These are phyloP conservation scores for Hoplodrina ambigua DNA, from an alignment of 2,888 invertebrate genomes.

Conservation along the genomic window DNA sequence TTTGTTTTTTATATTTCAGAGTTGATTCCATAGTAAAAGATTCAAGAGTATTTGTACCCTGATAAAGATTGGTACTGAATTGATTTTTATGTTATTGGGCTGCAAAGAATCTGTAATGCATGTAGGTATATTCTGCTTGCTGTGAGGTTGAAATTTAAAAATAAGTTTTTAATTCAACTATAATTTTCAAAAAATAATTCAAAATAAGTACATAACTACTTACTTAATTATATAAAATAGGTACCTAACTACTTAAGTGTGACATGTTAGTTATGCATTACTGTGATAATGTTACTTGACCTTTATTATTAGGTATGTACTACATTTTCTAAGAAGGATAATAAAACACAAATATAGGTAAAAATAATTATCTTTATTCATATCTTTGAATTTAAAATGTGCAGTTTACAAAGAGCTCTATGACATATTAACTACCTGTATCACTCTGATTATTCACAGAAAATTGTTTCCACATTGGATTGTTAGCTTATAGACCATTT, in stretches of 20 bases:
- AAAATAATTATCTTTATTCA: constrained; percentile 76
- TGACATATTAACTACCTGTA: constrained; percentile 59
- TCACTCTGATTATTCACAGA: constrained; percentile 53
- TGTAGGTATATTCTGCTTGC: too few species aligned
- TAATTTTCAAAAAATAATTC: background rate
- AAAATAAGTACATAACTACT: background rate
- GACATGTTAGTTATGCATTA: background rate
- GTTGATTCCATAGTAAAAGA: too few species aligned
- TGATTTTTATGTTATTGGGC: too few species aligned
- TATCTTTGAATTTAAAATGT: constrained; percentile 68
- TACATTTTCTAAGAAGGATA: constrained; percentile 8
- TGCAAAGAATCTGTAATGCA: too few species aligned
- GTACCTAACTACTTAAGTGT: constrained; percentile 2
- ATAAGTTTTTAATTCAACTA: too few species aligned
- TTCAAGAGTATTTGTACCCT: too few species aligned
- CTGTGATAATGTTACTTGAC: background rate
- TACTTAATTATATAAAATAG: too few species aligned
- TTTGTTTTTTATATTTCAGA: too few species aligned
- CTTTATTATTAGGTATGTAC: constrained; percentile 5
- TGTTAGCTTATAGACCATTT: constrained; percentile 40
- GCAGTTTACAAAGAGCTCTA: constrained; percentile 63
- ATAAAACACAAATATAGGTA: constrained; percentile 56
- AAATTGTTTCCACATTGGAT: constrained; percentile 47
- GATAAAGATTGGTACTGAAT: too few species aligned
- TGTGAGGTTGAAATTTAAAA: too few species aligned